Evolutionary conservation across 2,888 invertebrate species (phyloP).

Genomic region (Caenorhabditis angaria): DNA sequence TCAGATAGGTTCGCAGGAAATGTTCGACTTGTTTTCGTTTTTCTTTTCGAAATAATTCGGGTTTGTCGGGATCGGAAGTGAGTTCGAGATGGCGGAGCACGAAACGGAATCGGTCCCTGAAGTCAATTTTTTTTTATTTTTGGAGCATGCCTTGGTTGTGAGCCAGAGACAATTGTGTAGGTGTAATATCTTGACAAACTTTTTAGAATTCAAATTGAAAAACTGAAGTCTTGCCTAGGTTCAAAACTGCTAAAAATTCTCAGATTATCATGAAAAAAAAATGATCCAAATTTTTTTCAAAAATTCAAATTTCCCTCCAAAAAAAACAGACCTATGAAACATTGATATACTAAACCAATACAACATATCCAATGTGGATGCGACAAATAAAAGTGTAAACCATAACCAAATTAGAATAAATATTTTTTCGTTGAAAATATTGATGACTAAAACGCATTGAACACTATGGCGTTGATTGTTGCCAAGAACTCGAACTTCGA

Average conservation of each 20-base stretch:
- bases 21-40: constrained; percentile 72
- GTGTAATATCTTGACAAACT: too few species aligned
- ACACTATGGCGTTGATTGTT: constrained; percentile 71
- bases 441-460: constrained; percentile 71
- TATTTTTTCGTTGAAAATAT: constrained; percentile 72
- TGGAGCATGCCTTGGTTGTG: too few species aligned
- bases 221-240: too few species aligned
- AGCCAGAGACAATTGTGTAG: too few species aligned
- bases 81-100: constrained; percentile 70
- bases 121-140: not conserved
- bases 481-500: constrained; percentile 71
- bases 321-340: constrained; percentile 67
- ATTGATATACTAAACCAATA: constrained; percentile 72
- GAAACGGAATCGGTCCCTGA: constrained; percentile 70
- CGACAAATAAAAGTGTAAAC: constrained; percentile 69
- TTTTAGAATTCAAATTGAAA: too few species aligned
- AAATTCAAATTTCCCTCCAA: not conserved
- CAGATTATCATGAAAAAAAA: too few species aligned
- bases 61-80: constrained; percentile 70
- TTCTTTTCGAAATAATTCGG: constrained; percentile 70
- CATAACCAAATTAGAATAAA: constrained; percentile 72
- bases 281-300: not conserved
- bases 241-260: too few species aligned
- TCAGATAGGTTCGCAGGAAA: constrained; percentile 69
- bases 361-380: constrained; percentile 67